Evolutionary conservation across 2,113 vertebrate species (phyloP).

Genomic region (Oryzias curvinotus): DNA sequence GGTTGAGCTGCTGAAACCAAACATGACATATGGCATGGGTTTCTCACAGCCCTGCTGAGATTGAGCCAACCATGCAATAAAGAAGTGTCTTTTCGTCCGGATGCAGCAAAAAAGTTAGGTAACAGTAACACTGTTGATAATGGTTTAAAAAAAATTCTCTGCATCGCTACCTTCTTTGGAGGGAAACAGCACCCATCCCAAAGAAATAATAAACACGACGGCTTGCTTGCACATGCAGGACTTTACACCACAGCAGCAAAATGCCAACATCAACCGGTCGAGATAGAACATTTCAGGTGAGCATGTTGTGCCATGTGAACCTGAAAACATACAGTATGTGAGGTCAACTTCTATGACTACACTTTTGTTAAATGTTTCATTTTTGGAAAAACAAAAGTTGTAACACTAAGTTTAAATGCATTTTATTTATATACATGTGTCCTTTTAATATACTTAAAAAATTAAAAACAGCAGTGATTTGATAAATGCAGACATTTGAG

Average conservation of each 20-base stretch:
- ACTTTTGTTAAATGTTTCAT: too few relatives aligned
- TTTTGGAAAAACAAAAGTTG: too few relatives aligned
- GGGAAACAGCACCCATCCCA: conserved; percentile 2
- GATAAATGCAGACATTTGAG: too few relatives aligned
- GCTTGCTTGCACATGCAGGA: conserved; percentile 8
- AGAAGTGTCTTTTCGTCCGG: conserved; percentile 3
- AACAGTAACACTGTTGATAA: too few relatives aligned
- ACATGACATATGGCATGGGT: neutral
- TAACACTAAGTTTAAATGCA: too few relatives aligned
- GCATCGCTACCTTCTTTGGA: conserved; percentile 1
- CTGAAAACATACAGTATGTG: too few relatives aligned
- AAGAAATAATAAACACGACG: conserved; percentile 14
- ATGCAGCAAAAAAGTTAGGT: neutral
- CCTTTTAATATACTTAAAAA: neutral
- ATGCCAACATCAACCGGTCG: too few relatives aligned
- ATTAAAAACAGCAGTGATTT: neutral
- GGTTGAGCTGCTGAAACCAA: neutral
- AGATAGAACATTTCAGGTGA: too few relatives aligned
- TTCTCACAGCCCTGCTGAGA: neutral
- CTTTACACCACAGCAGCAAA: neutral
- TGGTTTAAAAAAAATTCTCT: neutral
- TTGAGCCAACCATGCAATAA: too few relatives aligned
- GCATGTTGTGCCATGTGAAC: too few relatives aligned
- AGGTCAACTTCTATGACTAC: too few relatives aligned
- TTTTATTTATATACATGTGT: too few relatives aligned